Evolutionary conservation across 2,888 invertebrate genomes (phyloP), one percentile per base, ranked within the genome.

Genomic region (Azorinus chamasolen): DNA sequence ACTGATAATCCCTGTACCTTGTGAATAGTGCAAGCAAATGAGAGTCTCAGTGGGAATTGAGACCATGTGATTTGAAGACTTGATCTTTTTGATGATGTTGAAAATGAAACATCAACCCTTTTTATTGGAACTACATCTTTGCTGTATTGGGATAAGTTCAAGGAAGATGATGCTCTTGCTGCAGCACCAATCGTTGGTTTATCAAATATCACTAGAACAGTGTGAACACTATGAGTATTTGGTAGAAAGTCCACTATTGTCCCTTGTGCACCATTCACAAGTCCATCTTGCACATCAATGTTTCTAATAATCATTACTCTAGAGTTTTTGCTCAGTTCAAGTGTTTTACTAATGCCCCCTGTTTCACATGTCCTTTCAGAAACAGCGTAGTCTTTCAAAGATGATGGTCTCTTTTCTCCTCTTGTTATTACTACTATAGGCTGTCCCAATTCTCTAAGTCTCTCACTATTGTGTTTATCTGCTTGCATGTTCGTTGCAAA

Each of bases 1-100:
- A 76, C 48, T 32, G 79, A 59, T 22, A 59, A 46, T 4, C 81
- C 83, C 46, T 82, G 81, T 3, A 76, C 79, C 59, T 83, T 82
- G 41, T 82, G 81, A 37, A 79, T 74, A 18, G 79, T 81, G 39
- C 66, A 75, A 4, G 75, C 78, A 43, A 51, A 79, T 27, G 70
- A 20, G 4, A 83, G 48, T 61, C 59, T 73, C 8, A 83, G 18
- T 27, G 81, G 76, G 43, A 81, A 83, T 41, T 76, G 81, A 18
- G 25, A 53, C 41, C 81, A 50, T n/a, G 59, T 68, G 12, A 68
- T 65, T 25, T 61, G 27, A 1, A 58, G 59, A n/a, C 59, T 51
- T 25, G 20, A 6, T 53, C 39, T 48, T 14, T 55, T 63, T 48
- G 53, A 16, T 18, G 64, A 41, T 53, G 72, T 53, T 48, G 62